Conservation (phyloP, 2,888 invertebrate genomes). For the Clusia tigrina region DNA sequence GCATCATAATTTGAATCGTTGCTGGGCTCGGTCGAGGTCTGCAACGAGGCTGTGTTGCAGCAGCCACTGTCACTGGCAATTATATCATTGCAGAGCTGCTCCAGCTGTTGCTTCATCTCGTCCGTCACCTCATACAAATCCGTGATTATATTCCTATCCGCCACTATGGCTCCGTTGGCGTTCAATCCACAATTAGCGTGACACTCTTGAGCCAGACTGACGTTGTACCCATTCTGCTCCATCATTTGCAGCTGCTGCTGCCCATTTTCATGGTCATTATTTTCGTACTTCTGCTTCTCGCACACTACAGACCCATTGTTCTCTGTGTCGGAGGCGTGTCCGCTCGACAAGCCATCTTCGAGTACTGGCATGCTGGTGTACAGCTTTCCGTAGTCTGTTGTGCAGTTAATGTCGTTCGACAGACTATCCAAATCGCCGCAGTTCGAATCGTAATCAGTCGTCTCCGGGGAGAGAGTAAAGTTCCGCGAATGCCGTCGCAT, state of each 20-base stretch:
- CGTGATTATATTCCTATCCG: not conserved
- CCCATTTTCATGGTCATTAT: conserved; percentile 64
- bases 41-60: conserved; percentile 41
- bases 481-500: conserved; percentile 73
- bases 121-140: not conserved
- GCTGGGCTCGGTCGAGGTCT: conserved; percentile 39
- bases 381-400: conserved; percentile 70
- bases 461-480: conserved; percentile 90
- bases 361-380: conserved; percentile 88
- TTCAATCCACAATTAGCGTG: not conserved
- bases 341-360: conserved; percentile 90
- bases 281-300: conserved; percentile 45
- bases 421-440: conserved; percentile 81
- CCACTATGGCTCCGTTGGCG: not conserved
- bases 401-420: conserved; percentile 63
- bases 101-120: conserved; percentile 25
- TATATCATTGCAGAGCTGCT: conserved; percentile 35
- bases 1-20: conserved; percentile 48
- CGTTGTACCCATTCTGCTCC: conserved; percentile 27
- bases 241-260: conserved; percentile 27
- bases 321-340: conserved; percentile 91
- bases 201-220: not conserved
- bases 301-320: conserved; percentile 69
- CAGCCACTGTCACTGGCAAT: conserved; percentile 42
- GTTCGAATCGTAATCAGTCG: conserved; percentile 77